Evolutionary conservation across 2,797 vertebrate genomes (phyloP), one percentile per base, ranked within the genome.

Genomic region (Protosalanx chinensis): DNA sequence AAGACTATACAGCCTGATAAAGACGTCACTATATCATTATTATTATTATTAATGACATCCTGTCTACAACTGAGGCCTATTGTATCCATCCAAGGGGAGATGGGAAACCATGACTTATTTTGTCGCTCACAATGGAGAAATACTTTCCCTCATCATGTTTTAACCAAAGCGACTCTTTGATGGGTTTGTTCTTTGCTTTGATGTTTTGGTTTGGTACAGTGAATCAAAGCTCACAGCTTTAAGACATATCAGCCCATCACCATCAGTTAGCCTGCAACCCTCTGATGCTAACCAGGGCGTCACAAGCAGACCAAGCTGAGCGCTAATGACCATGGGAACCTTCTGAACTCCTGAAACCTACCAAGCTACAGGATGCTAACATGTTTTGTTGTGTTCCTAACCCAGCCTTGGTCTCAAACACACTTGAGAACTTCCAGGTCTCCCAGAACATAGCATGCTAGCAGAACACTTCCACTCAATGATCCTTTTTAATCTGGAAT

Each of bases 201-300:
- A 53, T 51, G 8, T 58, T 68, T 35, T 68, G n/a, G 53, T n/a
- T 33, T 58, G 30, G 29, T 35, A 58, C 16, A 35, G 51, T 32
- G 30, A 20, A 23, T 58, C 6, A 33, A 67, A 67, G 29, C 3
- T 67, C 18, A 20, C 27, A 35, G 30, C 67, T 57, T 58, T 58
- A 30, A 29, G 18, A 58, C 35, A 33, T 30, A 58, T 68, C 57
- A 68, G 67, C 5, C 67, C 53, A 32, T 68, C 67, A 68, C 53
- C 4, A 56, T 32, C 16, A 67, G 51, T 68, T 68, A 68, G 51
- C 67, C 35, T 5, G 13, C 18, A 46, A 27, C 18, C 49, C 5
- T 6, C 23, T 67, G 65, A 67, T 27, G 13, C 29, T 51, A 6
- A 18, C 27, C 65, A 67, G 65, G 27, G 12, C 27, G 15, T 27